Evolutionary conservation across 2,888 invertebrate genomes (phyloP).

Genomic region (Ditula angustiorana): DNA sequence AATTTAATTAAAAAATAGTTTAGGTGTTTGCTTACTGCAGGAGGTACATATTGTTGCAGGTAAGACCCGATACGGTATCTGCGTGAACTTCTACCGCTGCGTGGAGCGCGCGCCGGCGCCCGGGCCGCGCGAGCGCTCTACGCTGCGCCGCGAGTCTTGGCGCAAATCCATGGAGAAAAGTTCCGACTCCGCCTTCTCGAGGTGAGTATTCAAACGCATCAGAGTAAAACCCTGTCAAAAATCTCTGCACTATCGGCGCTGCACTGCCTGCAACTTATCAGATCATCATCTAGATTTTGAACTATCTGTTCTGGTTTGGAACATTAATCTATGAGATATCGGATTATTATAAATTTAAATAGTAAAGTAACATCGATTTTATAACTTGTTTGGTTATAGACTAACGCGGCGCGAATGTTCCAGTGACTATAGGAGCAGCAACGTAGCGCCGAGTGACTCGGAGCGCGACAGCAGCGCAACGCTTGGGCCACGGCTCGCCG

Average conservation of each 20-base stretch:
- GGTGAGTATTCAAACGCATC: conserved; percentile 82
- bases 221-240: background rate
- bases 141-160: conserved; percentile 94
- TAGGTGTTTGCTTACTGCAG: background rate
- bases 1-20: no score
- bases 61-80: conserved; percentile 97
- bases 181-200: conserved; percentile 96
- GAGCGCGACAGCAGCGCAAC: conserved; percentile 92
- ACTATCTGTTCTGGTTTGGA: no score
- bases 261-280: no score
- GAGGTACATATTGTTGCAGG: conserved; percentile 76
- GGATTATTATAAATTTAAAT: no score
- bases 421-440: conserved; percentile 97
- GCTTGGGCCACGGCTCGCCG: conserved; percentile 86
- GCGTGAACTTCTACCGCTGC: conserved; percentile 98
- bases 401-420: conserved; percentile 65
- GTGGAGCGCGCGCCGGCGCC: conserved; percentile 88
- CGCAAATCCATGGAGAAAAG: conserved; percentile 96
- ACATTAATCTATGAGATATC: no score
- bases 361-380: background rate
- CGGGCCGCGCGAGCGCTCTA: conserved; percentile 75
- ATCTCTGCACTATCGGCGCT: no score
- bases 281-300: no score
- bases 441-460: conserved; percentile 95
- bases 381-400: conserved; percentile 25